These are phyloP conservation scores for Beris morrisii DNA, from an alignment of 2,888 invertebrate species.

Conservation along the genomic window DNA sequence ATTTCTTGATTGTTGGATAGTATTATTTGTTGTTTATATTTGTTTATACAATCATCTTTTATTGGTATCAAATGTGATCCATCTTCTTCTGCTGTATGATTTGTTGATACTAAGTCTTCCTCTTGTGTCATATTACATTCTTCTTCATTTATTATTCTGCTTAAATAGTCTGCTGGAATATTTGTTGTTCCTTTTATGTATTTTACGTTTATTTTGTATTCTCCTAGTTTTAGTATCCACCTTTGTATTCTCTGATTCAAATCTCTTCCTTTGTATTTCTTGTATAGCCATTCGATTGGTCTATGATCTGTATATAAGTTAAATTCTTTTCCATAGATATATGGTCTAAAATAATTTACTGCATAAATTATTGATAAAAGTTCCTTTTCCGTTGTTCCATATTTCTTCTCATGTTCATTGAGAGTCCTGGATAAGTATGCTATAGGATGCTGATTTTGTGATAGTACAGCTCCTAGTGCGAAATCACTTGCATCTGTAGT, in stretches of 20 bases:
- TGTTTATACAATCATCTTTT: no score
- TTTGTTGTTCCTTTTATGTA: constrained; percentile 39
- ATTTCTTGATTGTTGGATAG: constrained; percentile 25
- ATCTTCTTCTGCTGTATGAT: constrained; percentile 32
- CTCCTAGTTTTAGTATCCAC: constrained; percentile 20
- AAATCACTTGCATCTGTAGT: constrained; percentile 31
- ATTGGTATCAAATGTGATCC: background rate
- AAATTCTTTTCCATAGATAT: constrained; percentile 36
- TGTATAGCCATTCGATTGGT: constrained; percentile 26
- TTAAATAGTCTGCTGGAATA: constrained; percentile 39
- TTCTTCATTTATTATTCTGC: constrained; percentile 35
- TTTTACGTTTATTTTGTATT: constrained; percentile 34
- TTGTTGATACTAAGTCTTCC: constrained; percentile 5
- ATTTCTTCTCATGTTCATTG: constrained; percentile 26
- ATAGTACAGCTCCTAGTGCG: constrained; percentile 5
- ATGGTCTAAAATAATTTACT: constrained; percentile 27
- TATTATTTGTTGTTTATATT: constrained; percentile 24
- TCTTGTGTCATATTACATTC: background rate
- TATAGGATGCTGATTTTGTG: constrained; percentile 18
- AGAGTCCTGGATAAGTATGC: constrained; percentile 25
- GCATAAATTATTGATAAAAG: constrained; percentile 31
- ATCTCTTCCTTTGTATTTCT: constrained; percentile 23
- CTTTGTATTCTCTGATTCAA: constrained; percentile 21
- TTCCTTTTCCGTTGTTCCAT: constrained; percentile 28
- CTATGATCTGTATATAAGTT: constrained; percentile 34